phyloP scores from a whole-genome alignment of 2,113 vertebrate genomes.

The Gorsachius goisagi region DNA sequence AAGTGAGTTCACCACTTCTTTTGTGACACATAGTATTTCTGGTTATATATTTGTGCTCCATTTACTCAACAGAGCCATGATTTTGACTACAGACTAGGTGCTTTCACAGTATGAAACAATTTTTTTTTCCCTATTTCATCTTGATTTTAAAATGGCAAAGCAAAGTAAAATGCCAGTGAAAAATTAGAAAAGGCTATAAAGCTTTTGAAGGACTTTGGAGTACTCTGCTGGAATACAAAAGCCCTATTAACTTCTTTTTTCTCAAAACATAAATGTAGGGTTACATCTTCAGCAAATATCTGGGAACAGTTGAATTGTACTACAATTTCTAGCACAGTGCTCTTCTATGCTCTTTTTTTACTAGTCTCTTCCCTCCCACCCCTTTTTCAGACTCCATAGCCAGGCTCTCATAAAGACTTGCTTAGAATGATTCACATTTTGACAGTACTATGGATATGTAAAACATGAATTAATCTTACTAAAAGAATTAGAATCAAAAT shows the following conservation, averaged over 20 bases:
- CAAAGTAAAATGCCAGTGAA: neutral
- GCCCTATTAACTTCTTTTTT: neutral
- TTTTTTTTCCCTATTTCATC: neutral
- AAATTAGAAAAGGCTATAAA: neutral
- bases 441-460: neutral
- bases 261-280: neutral
- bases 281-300: neutral
- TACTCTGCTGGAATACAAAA: neutral
- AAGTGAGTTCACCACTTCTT: neutral
- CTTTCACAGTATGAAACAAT: neutral
- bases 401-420: neutral
- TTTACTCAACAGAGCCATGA: neutral
- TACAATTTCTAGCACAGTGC: neutral
- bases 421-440: neutral
- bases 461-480: constrained; percentile 7
- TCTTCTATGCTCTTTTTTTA: neutral
- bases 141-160: neutral
- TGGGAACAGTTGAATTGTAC: neutral
- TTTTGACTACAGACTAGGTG: neutral
- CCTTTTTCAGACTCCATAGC: neutral
- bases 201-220: neutral
- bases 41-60: neutral
- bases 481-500: neutral
- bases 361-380: neutral
- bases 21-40: neutral